Percentiles rank a stretch among this genome's conserved stretches.
Conservation (phyloP, 37 sponge, comb jelly and placozoan species). For the Halisarca cf. caerulea region DNA sequence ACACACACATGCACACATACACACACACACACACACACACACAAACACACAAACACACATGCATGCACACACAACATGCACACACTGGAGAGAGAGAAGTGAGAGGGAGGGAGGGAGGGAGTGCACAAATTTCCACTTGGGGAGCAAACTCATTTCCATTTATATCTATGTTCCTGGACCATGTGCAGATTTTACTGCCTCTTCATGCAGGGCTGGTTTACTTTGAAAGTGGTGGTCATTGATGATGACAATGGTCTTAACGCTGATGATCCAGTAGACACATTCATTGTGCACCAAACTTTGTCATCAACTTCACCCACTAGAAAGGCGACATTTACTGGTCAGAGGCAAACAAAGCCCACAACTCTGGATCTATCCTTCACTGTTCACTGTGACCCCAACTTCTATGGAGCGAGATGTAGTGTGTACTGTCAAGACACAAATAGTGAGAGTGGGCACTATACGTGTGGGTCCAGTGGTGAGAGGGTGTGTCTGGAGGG, state of each 20-base stretch:
- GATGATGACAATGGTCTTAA: not conserved
- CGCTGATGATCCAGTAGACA: slow-evolving; percentile 47
- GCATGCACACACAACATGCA: too few relatives aligned
- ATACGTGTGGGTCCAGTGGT: slow-evolving; percentile 49
- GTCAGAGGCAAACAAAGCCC: not conserved
- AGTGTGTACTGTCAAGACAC: slow-evolving; percentile 42
- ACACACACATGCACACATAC: too few relatives aligned
- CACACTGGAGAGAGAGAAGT: too few relatives aligned
- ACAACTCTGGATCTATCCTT: not conserved
- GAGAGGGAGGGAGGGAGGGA: too few relatives aligned
- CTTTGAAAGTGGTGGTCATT: not conserved
- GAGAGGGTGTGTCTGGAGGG: slow-evolving; percentile 39
- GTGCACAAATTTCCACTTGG: too few relatives aligned
- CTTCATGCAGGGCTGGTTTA: slow-evolving; percentile 35
- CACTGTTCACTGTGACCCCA: slow-evolving; percentile 8
- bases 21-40: too few relatives aligned
- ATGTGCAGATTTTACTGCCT: too few relatives aligned
- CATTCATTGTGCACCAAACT: not conserved
- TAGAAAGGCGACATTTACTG: not conserved
- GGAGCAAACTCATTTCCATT: too few relatives aligned
- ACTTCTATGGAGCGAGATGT: slow-evolving; percentile 48
- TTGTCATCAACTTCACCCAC: not conserved
- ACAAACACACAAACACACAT: too few relatives aligned
- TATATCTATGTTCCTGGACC: not conserved
- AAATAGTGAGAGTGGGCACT: slow-evolving; percentile 44